Percentiles rank a stretch among this genome's conserved stretches.
These are phyloP conservation scores for Poeciliopsis retropinna DNA, from an alignment of 2,113 vertebrate species.

Conservation along the genomic window DNA sequence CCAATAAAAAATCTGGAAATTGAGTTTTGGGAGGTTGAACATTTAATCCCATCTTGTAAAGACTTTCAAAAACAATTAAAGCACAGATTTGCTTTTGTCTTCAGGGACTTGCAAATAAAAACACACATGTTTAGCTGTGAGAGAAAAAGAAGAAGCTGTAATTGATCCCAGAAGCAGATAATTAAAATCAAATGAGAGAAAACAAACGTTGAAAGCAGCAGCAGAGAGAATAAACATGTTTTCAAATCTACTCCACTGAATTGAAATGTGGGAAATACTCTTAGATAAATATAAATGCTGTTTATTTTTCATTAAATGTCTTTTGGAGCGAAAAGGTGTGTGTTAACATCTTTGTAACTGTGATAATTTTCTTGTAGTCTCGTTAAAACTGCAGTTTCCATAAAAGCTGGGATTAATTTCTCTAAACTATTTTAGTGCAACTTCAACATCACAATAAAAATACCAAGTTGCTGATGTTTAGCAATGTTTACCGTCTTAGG, in stretches of 20 bases:
- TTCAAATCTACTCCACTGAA: not conserved
- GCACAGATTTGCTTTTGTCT: not conserved
- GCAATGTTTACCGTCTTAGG: not conserved
- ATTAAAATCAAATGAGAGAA: constrained; percentile 18
- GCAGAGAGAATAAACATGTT: not conserved
- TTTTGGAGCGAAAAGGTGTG: not conserved
- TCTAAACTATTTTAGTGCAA: not conserved
- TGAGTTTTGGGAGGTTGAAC: not conserved
- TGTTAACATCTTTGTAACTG: not conserved
- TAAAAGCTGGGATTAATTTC: not conserved
- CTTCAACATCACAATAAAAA: not conserved
- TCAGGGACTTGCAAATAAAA: not conserved
- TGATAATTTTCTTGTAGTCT: not conserved
- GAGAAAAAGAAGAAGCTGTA: constrained; percentile 11
- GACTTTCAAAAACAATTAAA: not conserved
- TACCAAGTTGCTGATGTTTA: not conserved
- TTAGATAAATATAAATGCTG: not conserved
- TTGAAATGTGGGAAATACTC: not conserved
- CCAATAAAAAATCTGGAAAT: constrained; percentile 2
- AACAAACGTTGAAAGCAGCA: constrained; percentile 13
- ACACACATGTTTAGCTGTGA: constrained; percentile 22
- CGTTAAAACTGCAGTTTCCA: not conserved
- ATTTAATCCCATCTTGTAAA: constrained; percentile 26
- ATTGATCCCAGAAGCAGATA: constrained; percentile 17
- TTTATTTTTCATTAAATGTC: not conserved